A percentile compares a stretch with the other conserved stretches of the same genome.
Conservation (phyloP, 2,113 vertebrate genomes). For the Xenopus borealis region DNA sequence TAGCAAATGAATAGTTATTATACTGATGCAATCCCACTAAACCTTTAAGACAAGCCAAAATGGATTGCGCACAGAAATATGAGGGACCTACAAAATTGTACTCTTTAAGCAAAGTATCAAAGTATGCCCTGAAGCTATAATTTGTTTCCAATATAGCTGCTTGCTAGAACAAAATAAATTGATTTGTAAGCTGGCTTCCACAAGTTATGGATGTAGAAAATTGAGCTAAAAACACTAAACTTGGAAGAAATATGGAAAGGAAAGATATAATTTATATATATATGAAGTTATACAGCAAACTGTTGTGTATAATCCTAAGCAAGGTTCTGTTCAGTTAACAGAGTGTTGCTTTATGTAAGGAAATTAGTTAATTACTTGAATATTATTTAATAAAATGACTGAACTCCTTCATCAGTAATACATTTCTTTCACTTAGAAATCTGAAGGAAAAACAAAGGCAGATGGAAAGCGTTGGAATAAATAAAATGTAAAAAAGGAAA, state of each 20-base stretch:
- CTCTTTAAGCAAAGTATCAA: not conserved
- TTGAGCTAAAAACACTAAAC: not conserved
- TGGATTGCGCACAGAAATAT: not conserved
- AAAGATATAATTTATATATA: not conserved
- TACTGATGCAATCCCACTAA: slow-evolving; percentile 34
- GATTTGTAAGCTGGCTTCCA: slow-evolving; percentile 7
- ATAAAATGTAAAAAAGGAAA: too few relatives aligned
- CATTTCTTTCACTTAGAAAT: too few relatives aligned
- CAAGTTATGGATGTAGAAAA: slow-evolving; percentile 6
- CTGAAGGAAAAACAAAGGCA: too few relatives aligned
- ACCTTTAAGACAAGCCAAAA: slow-evolving; percentile 19
- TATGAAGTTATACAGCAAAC: too few relatives aligned
- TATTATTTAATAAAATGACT: too few relatives aligned
- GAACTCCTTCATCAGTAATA: too few relatives aligned
- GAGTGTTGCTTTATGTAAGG: too few relatives aligned
- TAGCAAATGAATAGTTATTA: slow-evolving; percentile 39
- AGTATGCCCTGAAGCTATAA: not conserved
- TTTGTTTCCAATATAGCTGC: not conserved
- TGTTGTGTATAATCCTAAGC: too few relatives aligned
- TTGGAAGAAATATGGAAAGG: not conserved
- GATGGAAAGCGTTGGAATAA: too few relatives aligned
- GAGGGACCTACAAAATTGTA: slow-evolving; percentile 15
- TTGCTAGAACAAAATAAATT: slow-evolving; percentile 1
- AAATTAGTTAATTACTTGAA: too few relatives aligned
- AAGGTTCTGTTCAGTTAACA: too few relatives aligned